Evolutionary conservation across 2,797 vertebrate species (phyloP), one percentile per base, ranked within the genome.

Genomic region (Acanthurus tractus): DNA sequence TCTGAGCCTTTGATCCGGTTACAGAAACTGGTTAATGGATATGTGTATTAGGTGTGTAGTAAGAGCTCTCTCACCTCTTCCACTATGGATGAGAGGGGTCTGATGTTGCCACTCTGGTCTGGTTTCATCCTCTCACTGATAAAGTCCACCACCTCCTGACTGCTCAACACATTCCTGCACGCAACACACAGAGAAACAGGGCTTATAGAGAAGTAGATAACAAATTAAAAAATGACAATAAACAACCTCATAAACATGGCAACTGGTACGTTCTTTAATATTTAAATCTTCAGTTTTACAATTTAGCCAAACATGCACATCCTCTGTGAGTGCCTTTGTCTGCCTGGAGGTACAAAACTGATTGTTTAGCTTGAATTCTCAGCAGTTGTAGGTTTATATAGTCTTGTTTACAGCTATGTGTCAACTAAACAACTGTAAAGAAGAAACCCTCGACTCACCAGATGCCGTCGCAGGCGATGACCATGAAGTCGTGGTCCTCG

Each of bases 121-220:
- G 95, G 95, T 89, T 96, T 96, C 85, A 99, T 96, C 91, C 96
- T 96, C 68, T 97, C 95, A 52, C 96, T 96, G 90, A 99, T 95
- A 88, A 99, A 99, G 91, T 99, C 98, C 89, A 99, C 96, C 81
- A 99, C 98, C 86, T 99, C 98, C 89, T 99, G 98, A 92, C 98
- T 99, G 95, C 98, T 99, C 92, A 99, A 96, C 79, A 99, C 98
- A 58, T 99, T 99, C 98, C 98, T 99, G 78, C 61, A 76, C 63
- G 80, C 14, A 79, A 45, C 46, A 73, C 67, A 74, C 6, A 52
- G 0, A 1, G 11, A 29, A 62, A 56, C 22, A 59, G 4, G 12
- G 11, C 3, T 50, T 5, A 58, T 15, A 20, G 67, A 56, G 11
- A 42, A 17, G 11, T n/a, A 36, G 14, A 18, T 17, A 55, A 65